A percentile compares a stretch with the other conserved stretches of the same genome.
Evolutionary conservation across 2,888 invertebrate genomes (phyloP).

Genomic region (Tetragonisca angustula): DNA sequence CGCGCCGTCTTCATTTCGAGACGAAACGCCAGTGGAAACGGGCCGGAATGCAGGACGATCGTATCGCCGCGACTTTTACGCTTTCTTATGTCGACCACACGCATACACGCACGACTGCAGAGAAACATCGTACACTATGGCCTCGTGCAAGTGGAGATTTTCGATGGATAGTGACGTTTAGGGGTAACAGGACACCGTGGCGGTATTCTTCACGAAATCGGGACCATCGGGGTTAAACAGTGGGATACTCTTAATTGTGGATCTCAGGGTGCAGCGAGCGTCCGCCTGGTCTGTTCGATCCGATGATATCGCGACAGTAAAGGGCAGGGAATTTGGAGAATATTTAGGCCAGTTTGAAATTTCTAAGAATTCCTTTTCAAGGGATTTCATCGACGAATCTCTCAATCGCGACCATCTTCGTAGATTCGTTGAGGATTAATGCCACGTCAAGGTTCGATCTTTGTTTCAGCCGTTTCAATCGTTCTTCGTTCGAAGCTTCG

Average conservation of each 20-base stretch:
- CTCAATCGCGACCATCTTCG: too few species aligned
- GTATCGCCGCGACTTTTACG: constrained; percentile 77
- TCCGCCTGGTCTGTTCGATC: background rate
- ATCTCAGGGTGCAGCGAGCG: background rate
- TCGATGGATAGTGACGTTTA: constrained; percentile 63
- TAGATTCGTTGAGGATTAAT: too few species aligned
- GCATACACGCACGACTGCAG: constrained; percentile 26
- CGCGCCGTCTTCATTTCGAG: constrained; percentile 38
- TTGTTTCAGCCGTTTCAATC: background rate
- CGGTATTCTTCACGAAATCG: constrained; percentile 48
- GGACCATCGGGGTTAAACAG: constrained; percentile 50
- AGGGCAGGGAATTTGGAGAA: background rate
- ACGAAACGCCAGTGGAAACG: constrained; percentile 46
- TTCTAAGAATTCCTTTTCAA: background rate
- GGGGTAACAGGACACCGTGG: constrained; percentile 67
- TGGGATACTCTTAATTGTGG: constrained; percentile 34
- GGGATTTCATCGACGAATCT: too few species aligned
- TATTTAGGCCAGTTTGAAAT: background rate
- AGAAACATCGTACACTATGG: constrained; percentile 45
- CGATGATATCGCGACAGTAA: background rate
- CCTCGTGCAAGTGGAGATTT: constrained; percentile 50
- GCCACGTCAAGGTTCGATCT: too few species aligned
- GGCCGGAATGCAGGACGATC: constrained; percentile 75
- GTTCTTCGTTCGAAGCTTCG: background rate
- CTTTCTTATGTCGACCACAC: constrained; percentile 74